phyloP scores from a whole-genome alignment of 2,113 vertebrate genomes.

The Silurus meridionalis region DNA sequence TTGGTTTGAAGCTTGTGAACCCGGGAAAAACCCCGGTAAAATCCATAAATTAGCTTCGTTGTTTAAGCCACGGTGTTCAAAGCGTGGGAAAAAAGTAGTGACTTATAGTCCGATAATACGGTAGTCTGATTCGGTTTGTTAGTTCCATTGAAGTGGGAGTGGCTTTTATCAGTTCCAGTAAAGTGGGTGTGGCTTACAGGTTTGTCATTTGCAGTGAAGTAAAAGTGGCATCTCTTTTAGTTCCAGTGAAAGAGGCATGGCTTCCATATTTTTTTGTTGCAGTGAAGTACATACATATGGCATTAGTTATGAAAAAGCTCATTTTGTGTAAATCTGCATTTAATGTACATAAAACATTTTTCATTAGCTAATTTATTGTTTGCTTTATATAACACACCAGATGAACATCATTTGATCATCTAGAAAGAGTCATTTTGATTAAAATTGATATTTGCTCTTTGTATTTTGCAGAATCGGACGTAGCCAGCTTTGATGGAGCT shows the following conservation, averaged over 20 bases:
- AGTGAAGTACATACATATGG: too few species aligned
- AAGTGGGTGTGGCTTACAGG: neutral
- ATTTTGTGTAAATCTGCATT: neutral
- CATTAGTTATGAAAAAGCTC: neutral
- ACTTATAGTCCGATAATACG: too few species aligned
- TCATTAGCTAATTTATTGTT: neutral
- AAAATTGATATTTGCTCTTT: neutral
- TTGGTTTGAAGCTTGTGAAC: too few species aligned
- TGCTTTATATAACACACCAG: neutral
- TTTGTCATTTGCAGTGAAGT: neutral
- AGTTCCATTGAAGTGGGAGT: neutral
- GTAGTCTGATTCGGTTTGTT: neutral
- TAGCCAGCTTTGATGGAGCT: constrained; percentile 81
- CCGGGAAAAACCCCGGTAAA: too few species aligned
- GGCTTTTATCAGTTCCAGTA: neutral
- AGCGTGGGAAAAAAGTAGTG: too few species aligned
- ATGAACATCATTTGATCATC: neutral
- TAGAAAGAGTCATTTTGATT: neutral
- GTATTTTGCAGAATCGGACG: constrained; percentile 79
- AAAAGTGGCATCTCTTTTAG: neutral
- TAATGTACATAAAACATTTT: neutral
- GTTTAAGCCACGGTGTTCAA: too few species aligned
- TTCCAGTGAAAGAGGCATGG: neutral
- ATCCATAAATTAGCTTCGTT: too few species aligned
- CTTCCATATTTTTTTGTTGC: too few species aligned